A percentile compares a stretch with the other conserved stretches of the same genome.
Conservation (phyloP, 30 jellyfish, hydroid and myxozoan genomes). For the Pelagia noctiluca region DNA sequence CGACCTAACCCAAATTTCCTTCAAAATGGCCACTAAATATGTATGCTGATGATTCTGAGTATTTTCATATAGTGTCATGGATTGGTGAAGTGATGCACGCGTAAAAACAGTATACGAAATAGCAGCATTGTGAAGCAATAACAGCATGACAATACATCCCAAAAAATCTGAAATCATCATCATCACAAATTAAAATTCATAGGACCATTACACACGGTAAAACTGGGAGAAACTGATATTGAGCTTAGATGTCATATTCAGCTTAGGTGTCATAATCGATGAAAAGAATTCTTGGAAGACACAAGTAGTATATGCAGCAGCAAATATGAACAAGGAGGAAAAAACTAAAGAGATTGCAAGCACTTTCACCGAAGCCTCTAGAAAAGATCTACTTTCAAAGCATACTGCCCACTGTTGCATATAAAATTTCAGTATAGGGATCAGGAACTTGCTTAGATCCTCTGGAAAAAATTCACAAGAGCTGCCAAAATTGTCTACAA, state of each 20-base stretch:
- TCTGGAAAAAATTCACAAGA: slow-evolving; percentile 26
- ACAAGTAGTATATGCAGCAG: slow-evolving; percentile 15
- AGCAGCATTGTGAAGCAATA: slow-evolving; percentile 14
- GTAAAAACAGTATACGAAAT: not conserved
- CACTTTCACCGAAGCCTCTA: slow-evolving; percentile 39
- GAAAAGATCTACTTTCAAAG: slow-evolving; percentile 49
- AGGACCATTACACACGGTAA: slow-evolving; percentile 39
- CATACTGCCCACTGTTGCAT: slow-evolving; percentile 45
- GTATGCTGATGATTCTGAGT: slow-evolving; percentile 53
- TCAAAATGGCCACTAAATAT: slow-evolving; percentile 24
- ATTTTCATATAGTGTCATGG: slow-evolving; percentile 10
- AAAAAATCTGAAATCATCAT: slow-evolving; percentile 16
- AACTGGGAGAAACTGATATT: slow-evolving; percentile 6
- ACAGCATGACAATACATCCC: slow-evolving; percentile 18
- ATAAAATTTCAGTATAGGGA: slow-evolving; percentile 49
- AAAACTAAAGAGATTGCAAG: slow-evolving; percentile 23
- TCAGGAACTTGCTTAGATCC: slow-evolving; percentile 35
- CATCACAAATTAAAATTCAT: slow-evolving; percentile 11
- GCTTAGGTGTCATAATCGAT: slow-evolving; percentile 21
- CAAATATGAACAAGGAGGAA: slow-evolving; percentile 31
- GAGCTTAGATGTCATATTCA: slow-evolving; percentile 6
- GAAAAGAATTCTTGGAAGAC: not conserved
- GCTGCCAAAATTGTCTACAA: slow-evolving; percentile 17
- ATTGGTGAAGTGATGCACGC: slow-evolving; percentile 28
- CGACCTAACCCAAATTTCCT: slow-evolving; percentile 58